Evolutionary conservation across 1,140 invertebrate genomes (phyloP).

Genomic region (Phenacoccus solenopsis): DNA sequence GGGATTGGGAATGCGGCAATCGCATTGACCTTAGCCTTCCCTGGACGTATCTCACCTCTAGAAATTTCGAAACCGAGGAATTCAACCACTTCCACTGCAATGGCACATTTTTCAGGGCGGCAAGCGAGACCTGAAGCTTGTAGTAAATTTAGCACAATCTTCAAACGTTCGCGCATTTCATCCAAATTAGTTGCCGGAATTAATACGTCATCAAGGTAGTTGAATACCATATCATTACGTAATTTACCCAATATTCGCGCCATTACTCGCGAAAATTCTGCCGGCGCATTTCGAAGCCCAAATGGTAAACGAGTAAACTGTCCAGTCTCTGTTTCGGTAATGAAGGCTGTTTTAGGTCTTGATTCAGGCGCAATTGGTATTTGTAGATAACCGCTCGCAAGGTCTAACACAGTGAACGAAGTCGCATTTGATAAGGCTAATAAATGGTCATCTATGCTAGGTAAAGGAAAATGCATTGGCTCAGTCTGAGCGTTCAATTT

Average conservation of each 20-base stretch:
- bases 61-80: background rate
- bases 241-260: background rate
- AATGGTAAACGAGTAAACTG: slow-evolving; percentile 24
- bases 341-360: slow-evolving; percentile 29
- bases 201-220: background rate
- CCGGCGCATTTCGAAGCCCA: slow-evolving; percentile 25
- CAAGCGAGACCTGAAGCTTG: background rate
- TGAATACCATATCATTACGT: background rate
- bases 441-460: slow-evolving; percentile 37
- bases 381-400: slow-evolving; percentile 35
- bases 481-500: slow-evolving; percentile 34
- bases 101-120: background rate
- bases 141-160: background rate
- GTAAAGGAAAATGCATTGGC: slow-evolving; percentile 39
- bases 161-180: background rate
- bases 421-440: slow-evolving; percentile 34
- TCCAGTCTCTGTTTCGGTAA: slow-evolving; percentile 19
- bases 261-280: slow-evolving; percentile 19
- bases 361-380: slow-evolving; percentile 26
- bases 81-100: background rate
- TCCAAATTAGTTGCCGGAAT: background rate
- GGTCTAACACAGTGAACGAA: slow-evolving; percentile 38
- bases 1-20: slow-evolving; percentile 7
- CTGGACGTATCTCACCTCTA: background rate
- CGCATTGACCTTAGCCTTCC: background rate